Percentiles rank a stretch among this genome's conserved stretches.
Evolutionary conservation across 2,797 vertebrate species (phyloP).

Genomic region (Coregonus suidteri): DNA sequence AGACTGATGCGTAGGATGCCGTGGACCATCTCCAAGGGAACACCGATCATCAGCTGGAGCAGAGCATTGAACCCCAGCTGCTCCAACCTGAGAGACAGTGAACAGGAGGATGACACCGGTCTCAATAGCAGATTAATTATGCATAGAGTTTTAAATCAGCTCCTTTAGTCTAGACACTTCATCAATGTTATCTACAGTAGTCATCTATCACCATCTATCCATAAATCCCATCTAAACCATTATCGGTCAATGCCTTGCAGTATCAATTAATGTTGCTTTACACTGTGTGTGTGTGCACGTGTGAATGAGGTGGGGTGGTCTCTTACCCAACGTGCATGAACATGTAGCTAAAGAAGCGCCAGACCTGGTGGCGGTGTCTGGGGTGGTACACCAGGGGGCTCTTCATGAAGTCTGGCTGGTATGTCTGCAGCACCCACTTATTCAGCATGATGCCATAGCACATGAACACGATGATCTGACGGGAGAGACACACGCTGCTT

Average conservation of each 20-base stretch:
- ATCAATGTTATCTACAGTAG: slow-evolving; percentile 5
- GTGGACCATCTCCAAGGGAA: slow-evolving; percentile 97
- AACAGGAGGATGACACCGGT: neutral
- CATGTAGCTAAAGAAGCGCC: slow-evolving; percentile 99
- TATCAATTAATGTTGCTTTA: neutral
- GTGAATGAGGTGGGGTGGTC: neutral
- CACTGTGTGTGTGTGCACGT: neutral
- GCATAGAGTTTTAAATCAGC: neutral
- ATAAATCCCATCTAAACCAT: neutral
- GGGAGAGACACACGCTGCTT: neutral
- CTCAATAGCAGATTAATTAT: neutral
- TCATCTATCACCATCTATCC: neutral
- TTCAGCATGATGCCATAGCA: slow-evolving; percentile 96
- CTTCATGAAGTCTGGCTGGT: slow-evolving; percentile 98
- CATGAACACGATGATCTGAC: slow-evolving; percentile 95
- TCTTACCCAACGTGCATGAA: slow-evolving; percentile 98
- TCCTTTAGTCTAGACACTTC: neutral
- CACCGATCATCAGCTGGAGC: slow-evolving; percentile 97
- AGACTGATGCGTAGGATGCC: slow-evolving; percentile 94
- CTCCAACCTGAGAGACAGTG: slow-evolving; percentile 81
- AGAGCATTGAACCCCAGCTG: slow-evolving; percentile 96
- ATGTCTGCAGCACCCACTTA: slow-evolving; percentile 98
- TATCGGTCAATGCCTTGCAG: neutral
- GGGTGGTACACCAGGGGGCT: slow-evolving; percentile 96
- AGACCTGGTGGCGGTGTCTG: slow-evolving; percentile 89